Base-by-base conservation (phyloP, 2,113 vertebrate genomes). In the Tachycineta bicolor region DNA sequence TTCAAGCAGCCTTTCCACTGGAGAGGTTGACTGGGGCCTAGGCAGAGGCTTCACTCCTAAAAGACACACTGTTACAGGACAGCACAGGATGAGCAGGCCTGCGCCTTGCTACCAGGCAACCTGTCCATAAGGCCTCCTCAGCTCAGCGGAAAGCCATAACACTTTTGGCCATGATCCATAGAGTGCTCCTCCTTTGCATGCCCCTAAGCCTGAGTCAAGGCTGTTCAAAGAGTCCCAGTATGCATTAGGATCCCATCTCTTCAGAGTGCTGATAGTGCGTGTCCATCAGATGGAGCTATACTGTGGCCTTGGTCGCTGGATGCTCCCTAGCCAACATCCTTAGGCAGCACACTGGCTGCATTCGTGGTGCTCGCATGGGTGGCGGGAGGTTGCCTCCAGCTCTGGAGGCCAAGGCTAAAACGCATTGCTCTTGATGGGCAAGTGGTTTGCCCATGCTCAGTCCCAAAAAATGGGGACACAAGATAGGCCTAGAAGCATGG, bases 391-490 rank as follows among this genome's bases (percentile, higher is more conserved):
- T 33, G 21, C 25, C 5, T 41, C 69, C 12, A 21, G 28, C 37
- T 53, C 5, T 25, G n/a, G 20, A 53, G 14, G 20, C 17, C 70
- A 74, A 44, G 39, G 70, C 7, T 15, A 34, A 49, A 68, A 26
- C 23, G 13, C 44, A 68, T 34, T 24, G 44, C 33, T 49, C 44
- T 34, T 49, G 24, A 34, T 13, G 33, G 16, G 23, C 23, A 67
- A 12, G 5, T 49, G n/a, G 19, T 17, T 26, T 68, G 14, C 28
- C 23, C 23, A 49, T 0, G 1, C 14, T 68, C 19, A n/a, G 17
- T 1, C 20, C 14, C 2, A 0, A 28, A n/a, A n/a, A 50, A 50
- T 0, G 0, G 9, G 9, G 34, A 41, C 23, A 10, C 0, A 2
- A 28, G 9, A 14, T 5, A 19, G 29, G 29, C 14, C 34, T n/a